A percentile compares a stretch with the other conserved stretches of the same genome.
phyloP scores from a whole-genome alignment of 2,113 vertebrate species.

The Clarias magur region DNA sequence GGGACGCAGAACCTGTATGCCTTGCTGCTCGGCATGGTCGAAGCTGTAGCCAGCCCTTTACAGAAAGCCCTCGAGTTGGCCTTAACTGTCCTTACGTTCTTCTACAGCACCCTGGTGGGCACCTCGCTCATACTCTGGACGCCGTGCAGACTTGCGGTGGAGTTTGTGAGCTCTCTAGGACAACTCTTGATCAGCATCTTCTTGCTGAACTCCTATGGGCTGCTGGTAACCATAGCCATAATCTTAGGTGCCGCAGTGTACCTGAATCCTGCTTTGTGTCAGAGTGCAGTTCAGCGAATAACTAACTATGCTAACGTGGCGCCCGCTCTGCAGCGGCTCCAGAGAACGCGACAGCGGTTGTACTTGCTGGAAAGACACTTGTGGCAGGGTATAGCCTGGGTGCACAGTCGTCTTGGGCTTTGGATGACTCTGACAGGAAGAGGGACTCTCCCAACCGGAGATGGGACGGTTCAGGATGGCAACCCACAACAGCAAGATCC shows the following conservation, averaged over 20 bases:
- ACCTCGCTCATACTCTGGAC: constrained; percentile 87
- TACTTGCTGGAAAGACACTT: constrained; percentile 74
- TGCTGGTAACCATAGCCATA: constrained; percentile 76
- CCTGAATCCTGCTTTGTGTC: constrained; percentile 76
- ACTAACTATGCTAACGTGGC: constrained; percentile 65
- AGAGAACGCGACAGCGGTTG: constrained; percentile 60
- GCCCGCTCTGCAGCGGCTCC: constrained; percentile 63
- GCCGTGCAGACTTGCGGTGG: constrained; percentile 80
- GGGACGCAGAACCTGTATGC: constrained; percentile 82
- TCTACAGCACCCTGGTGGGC: constrained; percentile 84
- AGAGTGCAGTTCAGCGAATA: constrained; percentile 53
- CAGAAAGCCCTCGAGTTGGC: constrained; percentile 77
- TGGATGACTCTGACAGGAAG: constrained; percentile 22
- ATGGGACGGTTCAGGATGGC: constrained; percentile 46
- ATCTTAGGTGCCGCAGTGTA: constrained; percentile 65
- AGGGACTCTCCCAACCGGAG: constrained; percentile 18
- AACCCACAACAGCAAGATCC: constrained; percentile 50
- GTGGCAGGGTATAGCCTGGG: constrained; percentile 68
- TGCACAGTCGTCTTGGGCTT: constrained; percentile 55
- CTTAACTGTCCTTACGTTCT: constrained; percentile 76
- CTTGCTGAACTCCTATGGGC: constrained; percentile 81
- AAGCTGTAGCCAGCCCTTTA: constrained; percentile 74
- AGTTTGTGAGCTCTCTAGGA: constrained; percentile 75
- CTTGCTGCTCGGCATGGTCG: constrained; percentile 72
- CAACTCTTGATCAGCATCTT: constrained; percentile 79